Conservation (phyloP, 2,888 invertebrate genomes). For the Zelleria hepariella region DNA sequence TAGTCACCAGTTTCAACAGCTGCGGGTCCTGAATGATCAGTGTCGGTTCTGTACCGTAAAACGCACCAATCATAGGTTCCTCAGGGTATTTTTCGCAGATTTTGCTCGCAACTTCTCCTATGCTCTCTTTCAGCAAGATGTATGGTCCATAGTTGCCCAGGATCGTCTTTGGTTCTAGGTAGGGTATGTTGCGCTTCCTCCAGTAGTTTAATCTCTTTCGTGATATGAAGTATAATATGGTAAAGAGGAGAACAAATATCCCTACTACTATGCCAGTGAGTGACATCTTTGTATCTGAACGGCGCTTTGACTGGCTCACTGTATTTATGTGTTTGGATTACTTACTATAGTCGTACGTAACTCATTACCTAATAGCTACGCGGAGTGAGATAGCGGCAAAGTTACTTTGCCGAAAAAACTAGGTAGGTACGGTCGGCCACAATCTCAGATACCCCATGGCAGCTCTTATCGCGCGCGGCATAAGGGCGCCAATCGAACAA, state of each 20-base stretch:
- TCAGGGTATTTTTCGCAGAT: conserved; percentile 11
- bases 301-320: neutral
- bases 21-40: conserved; percentile 23
- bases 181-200: neutral
- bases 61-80: conserved; percentile 11
- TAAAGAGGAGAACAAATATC: neutral
- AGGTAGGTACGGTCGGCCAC: too few species aligned
- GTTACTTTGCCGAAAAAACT: too few species aligned
- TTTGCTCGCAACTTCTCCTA: neutral
- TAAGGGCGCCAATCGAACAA: too few species aligned
- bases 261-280: neutral
- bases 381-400: too few species aligned
- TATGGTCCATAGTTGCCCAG: conserved; percentile 3
- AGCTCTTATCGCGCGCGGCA: too few species aligned
- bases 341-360: too few species aligned
- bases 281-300: neutral
- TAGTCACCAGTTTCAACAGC: conserved; percentile 22
- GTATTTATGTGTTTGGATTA: too few species aligned
- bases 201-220: neutral
- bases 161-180: neutral
- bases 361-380: too few species aligned
- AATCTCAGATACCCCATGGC: too few species aligned
- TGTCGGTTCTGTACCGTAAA: conserved; percentile 11
- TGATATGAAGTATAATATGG: neutral
- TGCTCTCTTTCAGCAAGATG: neutral